Evolutionary conservation across 2,113 vertebrate genomes (phyloP).

Genomic region (Stomatorhinus ivindoensis): DNA sequence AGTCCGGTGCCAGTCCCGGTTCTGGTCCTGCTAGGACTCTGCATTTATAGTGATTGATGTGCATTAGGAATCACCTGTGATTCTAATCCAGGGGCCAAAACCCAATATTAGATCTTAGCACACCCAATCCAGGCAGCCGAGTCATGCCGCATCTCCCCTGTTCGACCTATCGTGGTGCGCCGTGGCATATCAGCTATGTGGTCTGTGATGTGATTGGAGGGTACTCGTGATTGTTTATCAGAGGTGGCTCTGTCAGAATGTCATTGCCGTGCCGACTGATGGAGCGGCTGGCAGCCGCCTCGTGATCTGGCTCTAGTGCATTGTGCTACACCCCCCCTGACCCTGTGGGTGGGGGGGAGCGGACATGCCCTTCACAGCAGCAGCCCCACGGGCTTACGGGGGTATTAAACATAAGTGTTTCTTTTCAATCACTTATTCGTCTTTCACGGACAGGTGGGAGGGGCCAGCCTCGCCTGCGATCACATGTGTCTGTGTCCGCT

Average conservation of each 20-base stretch:
- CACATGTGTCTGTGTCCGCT: not conserved
- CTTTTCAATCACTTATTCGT: constrained; percentile 14
- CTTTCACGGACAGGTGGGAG: not conserved
- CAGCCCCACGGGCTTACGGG: constrained; percentile 17
- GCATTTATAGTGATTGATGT: not conserved
- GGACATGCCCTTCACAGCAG: not conserved
- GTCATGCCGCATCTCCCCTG: not conserved
- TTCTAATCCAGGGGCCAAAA: not conserved
- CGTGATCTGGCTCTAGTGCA: not conserved
- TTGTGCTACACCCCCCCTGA: not conserved
- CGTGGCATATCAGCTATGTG: not conserved
- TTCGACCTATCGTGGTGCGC: not conserved
- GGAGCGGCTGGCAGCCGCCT: constrained; percentile 29
- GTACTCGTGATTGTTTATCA: constrained; percentile 45
- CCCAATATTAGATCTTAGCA: not conserved
- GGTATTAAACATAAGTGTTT: constrained; percentile 16
- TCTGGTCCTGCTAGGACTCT: not conserved
- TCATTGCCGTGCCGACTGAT: constrained; percentile 40
- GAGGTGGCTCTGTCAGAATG: constrained; percentile 40
- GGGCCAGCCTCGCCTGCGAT: not conserved
- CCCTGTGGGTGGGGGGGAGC: not conserved
- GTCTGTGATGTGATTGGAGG: constrained; percentile 35
- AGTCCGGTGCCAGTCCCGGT: not conserved
- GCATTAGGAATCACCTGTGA: not conserved
- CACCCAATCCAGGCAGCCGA: not conserved